Percentiles rank a stretch among this genome's conserved stretches.
Conservation (phyloP, 2,888 invertebrate genomes). For the Ophioninae sp. region DNA sequence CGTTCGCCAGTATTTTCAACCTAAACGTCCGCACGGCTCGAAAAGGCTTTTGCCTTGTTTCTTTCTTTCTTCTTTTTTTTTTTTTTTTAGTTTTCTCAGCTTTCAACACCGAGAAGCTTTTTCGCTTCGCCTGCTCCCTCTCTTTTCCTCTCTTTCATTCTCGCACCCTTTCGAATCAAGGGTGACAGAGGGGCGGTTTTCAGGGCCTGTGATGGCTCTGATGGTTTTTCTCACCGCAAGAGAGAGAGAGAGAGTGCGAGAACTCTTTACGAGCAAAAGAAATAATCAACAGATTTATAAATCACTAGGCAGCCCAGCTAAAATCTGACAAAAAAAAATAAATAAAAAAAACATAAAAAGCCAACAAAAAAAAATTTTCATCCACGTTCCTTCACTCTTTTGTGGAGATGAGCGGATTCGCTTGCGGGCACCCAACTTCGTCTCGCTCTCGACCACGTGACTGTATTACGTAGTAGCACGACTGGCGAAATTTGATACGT, state of each 20-base stretch:
- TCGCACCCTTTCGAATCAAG: conserved; percentile 5
- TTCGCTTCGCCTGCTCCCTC: conserved; percentile 14
- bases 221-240: neutral
- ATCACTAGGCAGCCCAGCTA: conserved; percentile 19
- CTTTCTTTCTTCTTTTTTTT: conserved; percentile 46
- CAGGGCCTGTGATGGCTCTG: neutral
- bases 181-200: neutral
- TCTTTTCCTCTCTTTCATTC: conserved; percentile 10
- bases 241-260: neutral
- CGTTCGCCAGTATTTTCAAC: conserved; percentile 48
- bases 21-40: conserved; percentile 49
- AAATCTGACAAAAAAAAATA: conserved; percentile 13
- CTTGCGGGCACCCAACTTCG: too few relatives aligned
- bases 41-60: conserved; percentile 42
- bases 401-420: neutral
- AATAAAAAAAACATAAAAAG: too few relatives aligned
- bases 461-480: too few relatives aligned
- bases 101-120: conserved; percentile 53
- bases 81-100: conserved; percentile 58
- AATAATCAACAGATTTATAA: conserved; percentile 48
- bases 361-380: too few relatives aligned
- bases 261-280: neutral
- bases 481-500: too few relatives aligned
- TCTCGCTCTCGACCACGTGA: too few relatives aligned
- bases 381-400: too few relatives aligned